Conservation (phyloP, 2,888 invertebrate genomes). For the Eulithis prunata region DNA sequence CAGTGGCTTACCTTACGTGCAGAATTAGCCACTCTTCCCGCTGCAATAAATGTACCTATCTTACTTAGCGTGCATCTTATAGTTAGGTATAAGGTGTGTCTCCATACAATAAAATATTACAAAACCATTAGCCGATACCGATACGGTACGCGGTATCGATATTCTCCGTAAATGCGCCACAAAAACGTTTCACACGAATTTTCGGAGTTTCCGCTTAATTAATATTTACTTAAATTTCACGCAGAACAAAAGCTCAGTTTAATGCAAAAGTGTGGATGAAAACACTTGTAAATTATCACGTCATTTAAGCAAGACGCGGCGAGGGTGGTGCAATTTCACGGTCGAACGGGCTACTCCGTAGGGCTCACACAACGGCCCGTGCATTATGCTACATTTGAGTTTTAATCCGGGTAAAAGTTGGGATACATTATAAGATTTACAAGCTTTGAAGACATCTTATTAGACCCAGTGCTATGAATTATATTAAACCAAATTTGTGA, state of each 20-base stretch:
- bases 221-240: slow-evolving; percentile 50
- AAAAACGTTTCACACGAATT: slow-evolving; percentile 11
- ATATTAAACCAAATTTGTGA: neutral
- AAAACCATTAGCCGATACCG: no score
- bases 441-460: slow-evolving; percentile 10
- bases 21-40: no score
- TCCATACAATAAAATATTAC: no score
- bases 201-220: slow-evolving; percentile 32
- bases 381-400: slow-evolving; percentile 13
- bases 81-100: no score
- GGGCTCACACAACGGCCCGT: slow-evolving; percentile 31
- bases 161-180: neutral
- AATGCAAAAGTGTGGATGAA: slow-evolving; percentile 54
- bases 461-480: slow-evolving; percentile 2
- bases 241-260: slow-evolving; percentile 10
- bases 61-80: no score
- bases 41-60: no score
- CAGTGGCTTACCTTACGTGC: no score
- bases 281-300: slow-evolving; percentile 67
- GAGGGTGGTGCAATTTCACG: slow-evolving; percentile 62
- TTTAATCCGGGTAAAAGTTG: slow-evolving; percentile 15
- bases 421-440: neutral
- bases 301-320: slow-evolving; percentile 60
- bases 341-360: slow-evolving; percentile 50
- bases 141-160: no score